Evolutionary conservation across 1,140 invertebrate genomes (phyloP).

Genomic region (Idris sp.): DNA sequence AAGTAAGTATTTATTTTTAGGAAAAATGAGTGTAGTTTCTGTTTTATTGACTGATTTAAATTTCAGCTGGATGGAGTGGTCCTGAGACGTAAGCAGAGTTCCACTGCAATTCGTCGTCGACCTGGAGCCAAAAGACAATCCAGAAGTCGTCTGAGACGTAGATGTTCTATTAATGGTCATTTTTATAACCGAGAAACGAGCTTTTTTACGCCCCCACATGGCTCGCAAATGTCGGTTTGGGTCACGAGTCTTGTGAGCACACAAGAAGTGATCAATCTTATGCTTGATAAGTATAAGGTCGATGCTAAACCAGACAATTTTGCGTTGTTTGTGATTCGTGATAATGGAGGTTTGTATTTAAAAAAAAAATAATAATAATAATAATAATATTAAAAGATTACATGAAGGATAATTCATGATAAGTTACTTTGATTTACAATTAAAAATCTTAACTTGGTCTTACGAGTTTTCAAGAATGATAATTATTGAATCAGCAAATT

Average conservation of each 20-base stretch:
- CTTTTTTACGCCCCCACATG: constrained; percentile 90
- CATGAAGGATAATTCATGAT: too few species aligned
- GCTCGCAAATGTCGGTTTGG: constrained; percentile 91
- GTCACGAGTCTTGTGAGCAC: constrained; percentile 89
- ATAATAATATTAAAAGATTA: too few species aligned
- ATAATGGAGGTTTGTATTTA: constrained; percentile 85
- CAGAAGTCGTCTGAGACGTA: constrained; percentile 83
- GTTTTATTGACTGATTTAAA: too few species aligned
- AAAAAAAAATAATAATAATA: constrained; percentile 2
- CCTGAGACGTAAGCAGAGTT: constrained; percentile 78
- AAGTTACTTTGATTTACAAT: too few species aligned
- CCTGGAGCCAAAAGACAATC: constrained; percentile 83
- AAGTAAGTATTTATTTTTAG: constrained; percentile 63
- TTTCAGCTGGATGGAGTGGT: constrained; percentile 73
- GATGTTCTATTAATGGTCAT: constrained; percentile 93
- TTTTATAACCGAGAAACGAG: constrained; percentile 93
- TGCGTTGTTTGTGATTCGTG: constrained; percentile 88
- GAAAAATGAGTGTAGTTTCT: constrained; percentile 12
- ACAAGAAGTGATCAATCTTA: constrained; percentile 89
- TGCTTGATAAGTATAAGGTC: constrained; percentile 93
- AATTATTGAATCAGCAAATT: too few species aligned
- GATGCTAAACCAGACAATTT: constrained; percentile 88
- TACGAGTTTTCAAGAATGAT: too few species aligned
- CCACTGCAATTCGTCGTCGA: constrained; percentile 84
- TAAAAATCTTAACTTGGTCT: too few species aligned